Evolutionary conservation across 2,113 vertebrate genomes (phyloP).

Genomic region (Python bivittatus): DNA sequence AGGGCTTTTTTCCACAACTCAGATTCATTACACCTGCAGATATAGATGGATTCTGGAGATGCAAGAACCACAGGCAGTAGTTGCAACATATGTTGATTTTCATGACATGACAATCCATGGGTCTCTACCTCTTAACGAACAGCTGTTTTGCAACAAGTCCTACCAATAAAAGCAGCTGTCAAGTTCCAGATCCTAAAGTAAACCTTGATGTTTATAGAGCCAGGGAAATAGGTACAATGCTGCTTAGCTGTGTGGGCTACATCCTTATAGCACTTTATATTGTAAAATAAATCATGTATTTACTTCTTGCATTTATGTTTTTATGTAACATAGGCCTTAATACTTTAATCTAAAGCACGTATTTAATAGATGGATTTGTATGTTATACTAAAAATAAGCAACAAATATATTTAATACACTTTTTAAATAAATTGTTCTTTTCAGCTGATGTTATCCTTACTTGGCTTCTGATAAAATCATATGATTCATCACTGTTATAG

Average conservation of each 20-base stretch:
- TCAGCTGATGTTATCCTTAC: slow-evolving; percentile 37
- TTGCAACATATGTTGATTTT: not conserved
- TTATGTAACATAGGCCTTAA: slow-evolving; percentile 54
- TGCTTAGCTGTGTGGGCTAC: not conserved
- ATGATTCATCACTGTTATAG: slow-evolving; percentile 42
- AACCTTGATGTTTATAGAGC: not conserved
- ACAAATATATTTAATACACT: not conserved
- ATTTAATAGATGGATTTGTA: slow-evolving; percentile 16
- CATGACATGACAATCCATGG: not conserved
- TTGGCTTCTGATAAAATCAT: slow-evolving; percentile 8
- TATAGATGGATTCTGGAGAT: not conserved
- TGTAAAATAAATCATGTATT: slow-evolving; percentile 57
- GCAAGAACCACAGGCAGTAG: not conserved
- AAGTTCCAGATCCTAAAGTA: not conserved
- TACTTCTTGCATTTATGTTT: slow-evolving; percentile 43
- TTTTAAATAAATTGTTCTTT: slow-evolving; percentile 36
- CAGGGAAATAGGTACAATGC: not conserved
- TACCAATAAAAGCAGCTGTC: not conserved
- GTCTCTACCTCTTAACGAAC: not conserved
- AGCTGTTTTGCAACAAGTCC: not conserved
- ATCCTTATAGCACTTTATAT: slow-evolving; percentile 72
- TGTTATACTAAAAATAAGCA: not conserved
- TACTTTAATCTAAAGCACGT: slow-evolving; percentile 47
- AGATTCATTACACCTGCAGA: not conserved
- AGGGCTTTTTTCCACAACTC: not conserved